Percentiles rank a stretch among this genome's conserved stretches.
Conservation (phyloP, 1,140 invertebrate genomes). For the Tachypleus tridentatus region DNA sequence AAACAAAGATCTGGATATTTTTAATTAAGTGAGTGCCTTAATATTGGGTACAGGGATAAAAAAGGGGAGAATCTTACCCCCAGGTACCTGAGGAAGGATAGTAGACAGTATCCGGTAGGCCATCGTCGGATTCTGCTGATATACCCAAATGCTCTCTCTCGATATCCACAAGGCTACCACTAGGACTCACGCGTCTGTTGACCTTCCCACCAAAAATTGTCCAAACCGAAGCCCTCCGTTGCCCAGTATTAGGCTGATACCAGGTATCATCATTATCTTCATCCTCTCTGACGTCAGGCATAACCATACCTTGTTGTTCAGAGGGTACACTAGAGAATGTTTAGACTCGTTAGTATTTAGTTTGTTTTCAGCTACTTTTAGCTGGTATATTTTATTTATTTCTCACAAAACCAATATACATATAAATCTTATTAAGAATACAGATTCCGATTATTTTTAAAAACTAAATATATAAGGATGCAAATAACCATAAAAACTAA, state of each 20-base stretch:
- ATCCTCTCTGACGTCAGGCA: slow-evolving; percentile 47
- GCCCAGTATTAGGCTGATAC: slow-evolving; percentile 8
- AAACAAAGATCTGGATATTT: too few relatives aligned
- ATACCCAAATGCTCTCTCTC: too few relatives aligned
- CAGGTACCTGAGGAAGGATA: slow-evolving; percentile 11
- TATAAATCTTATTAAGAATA: slow-evolving; percentile 4
- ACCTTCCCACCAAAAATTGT: slow-evolving; percentile 17
- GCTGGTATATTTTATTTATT: not conserved
- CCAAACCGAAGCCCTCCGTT: slow-evolving; percentile 17
- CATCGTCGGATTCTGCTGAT: not conserved
- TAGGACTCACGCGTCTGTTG: slow-evolving; percentile 11
- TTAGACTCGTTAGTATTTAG: not conserved
- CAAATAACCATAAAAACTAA: too few relatives aligned
- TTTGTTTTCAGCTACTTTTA: not conserved
- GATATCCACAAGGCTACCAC: not conserved
- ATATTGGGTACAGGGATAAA: too few relatives aligned
- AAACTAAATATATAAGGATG: too few relatives aligned
- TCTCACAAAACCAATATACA: not conserved
- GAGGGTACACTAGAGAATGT: slow-evolving; percentile 41
- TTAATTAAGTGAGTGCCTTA: too few relatives aligned
- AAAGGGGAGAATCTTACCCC: slow-evolving; percentile 8
- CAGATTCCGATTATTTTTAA: too few relatives aligned
- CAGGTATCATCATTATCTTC: slow-evolving; percentile 34
- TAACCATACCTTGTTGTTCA: slow-evolving; percentile 46
- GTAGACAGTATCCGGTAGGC: too few relatives aligned